Percentiles rank a stretch among this genome's conserved stretches.
Evolutionary conservation across 2,113 vertebrate species (phyloP).

Genomic region (Himantopus leucocephalus): DNA sequence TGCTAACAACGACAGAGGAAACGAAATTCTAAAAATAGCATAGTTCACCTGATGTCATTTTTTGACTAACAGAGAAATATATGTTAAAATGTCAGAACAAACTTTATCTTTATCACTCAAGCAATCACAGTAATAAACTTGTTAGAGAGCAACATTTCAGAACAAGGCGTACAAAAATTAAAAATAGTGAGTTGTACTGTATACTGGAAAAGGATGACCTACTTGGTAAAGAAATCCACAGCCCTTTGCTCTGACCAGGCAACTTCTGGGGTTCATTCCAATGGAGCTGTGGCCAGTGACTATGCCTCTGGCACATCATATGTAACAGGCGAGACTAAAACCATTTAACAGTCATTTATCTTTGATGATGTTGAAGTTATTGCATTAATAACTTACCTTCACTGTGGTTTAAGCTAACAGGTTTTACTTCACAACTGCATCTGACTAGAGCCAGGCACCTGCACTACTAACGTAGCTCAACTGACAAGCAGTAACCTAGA

Average conservation of each 20-base stretch:
- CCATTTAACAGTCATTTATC: not conserved
- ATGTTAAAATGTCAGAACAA: not conserved
- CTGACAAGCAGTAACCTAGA: not conserved
- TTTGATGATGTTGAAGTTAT: not conserved
- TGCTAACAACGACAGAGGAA: not conserved
- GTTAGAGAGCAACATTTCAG: not conserved
- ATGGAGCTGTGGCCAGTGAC: not conserved
- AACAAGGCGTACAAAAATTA: not conserved
- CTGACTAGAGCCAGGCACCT: not conserved
- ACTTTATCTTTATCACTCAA: not conserved
- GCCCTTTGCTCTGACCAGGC: not conserved
- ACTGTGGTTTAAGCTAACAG: not conserved
- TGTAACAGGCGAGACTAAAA: not conserved
- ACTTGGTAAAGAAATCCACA: not conserved
- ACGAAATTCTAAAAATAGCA: not conserved
- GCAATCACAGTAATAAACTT: not conserved
- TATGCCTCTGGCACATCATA: not conserved
- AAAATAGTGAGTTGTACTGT: not conserved
- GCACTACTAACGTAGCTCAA: not conserved
- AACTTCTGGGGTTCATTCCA: not conserved
- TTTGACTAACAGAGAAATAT: not conserved
- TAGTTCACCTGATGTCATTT: not conserved
- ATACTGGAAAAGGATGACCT: not conserved
- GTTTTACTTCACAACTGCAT: not conserved
- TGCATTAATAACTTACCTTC: not conserved